Evolutionary conservation across 2,113 vertebrate genomes (phyloP), one percentile per base, ranked within the genome.

Genomic region (Hippoglossus stenolepis): DNA sequence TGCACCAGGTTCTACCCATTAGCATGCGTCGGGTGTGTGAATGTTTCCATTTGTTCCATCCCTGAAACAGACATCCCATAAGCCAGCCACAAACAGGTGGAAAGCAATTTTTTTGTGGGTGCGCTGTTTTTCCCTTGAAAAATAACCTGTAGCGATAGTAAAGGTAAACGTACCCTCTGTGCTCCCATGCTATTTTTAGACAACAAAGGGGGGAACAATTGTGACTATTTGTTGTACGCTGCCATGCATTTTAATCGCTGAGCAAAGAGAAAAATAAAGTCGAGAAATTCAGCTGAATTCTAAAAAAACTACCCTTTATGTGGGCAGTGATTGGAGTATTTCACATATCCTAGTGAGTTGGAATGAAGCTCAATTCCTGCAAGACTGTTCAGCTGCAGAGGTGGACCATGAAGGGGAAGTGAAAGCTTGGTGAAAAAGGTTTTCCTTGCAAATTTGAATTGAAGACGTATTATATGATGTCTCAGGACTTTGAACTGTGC

Each of bases 241-340:
- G 7, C 40, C 28, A 18, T 83, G 74, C 68, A 79, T 84, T 83
- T 68, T 74, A 82, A 73, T 63, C 75, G 70, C 73, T 45, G 65
- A 80, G 70, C 23, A 75, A 58, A 72, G 28, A 18, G 28, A 1
- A 57, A 31, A 35, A 59, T 31, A 28, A 66, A 10, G 6, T 21
- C 20, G 3, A 17, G 20, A 20, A 60, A 64, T 58, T 73, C 23
- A 81, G 24, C 69, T 26, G 54, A 56, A 57, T 3, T 21, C 5
- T 51, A 56, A 31, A 60, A 31, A 67, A 31, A 38, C 13, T 4
- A 24, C 6, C 43, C 57, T 62, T 43, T 10, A 4, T 53, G 7
- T 20, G 4, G n/a, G 20, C 47, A 28, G 9, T 4, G 35, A 45
- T 3, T 56, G n/a, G 23, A 31, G 60, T 15, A 21, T 63, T 69